Base-by-base conservation (phyloP, 2,797 vertebrate genomes). In the Falco peregrinus region DNA sequence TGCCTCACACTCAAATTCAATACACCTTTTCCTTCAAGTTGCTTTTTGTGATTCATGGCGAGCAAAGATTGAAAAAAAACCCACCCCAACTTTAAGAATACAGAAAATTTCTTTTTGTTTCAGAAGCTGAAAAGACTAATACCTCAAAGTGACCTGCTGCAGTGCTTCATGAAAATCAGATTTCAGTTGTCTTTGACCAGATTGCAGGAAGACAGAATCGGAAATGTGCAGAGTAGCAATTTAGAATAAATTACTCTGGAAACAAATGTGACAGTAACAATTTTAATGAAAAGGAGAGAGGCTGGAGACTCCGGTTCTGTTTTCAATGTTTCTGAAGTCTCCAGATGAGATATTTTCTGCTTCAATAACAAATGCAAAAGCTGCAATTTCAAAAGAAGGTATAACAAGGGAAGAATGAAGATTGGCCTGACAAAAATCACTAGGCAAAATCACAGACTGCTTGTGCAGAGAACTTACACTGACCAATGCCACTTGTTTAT, bases 221-320 rank as follows among this genome's bases (percentile, higher is more conserved):
- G 54, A 95, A 91, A 29, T 29, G 35, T 78, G 92, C n/a, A 88
- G 11, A 92, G 11, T 70, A 92, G 21, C 43, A 93, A 89, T 91
- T 90, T 82, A 48, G 25, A 74, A 92, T 78, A 96, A 96, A 68
- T 47, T 65, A 7, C n/a, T 84, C 77, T 93, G 69, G 51, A 88
- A 93, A 73, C 10, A 60, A 74, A 88, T 63, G 48, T 70, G 90
- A 71, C 53, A 82, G 45, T 77, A 96, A 87, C 60, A 87, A 89
- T 92, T 95, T 95, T 93, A 97, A 96, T 86, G 65, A 93, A 95
- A 88, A 86, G 12, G 10, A 67, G 39, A 81, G 67, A 83, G 33
- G 31, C 41, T 96, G 75, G 35, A 87, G 95, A 82, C 28, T 84
- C 63, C 74, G 59, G 48, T 74, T 93, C 20, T 81, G 35, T 71